A percentile compares a stretch with the other conserved stretches of the same genome.
These are phyloP conservation scores for Typhlichthys eigenmanni DNA, from an alignment of 2,797 vertebrate species.

Conservation along the genomic window DNA sequence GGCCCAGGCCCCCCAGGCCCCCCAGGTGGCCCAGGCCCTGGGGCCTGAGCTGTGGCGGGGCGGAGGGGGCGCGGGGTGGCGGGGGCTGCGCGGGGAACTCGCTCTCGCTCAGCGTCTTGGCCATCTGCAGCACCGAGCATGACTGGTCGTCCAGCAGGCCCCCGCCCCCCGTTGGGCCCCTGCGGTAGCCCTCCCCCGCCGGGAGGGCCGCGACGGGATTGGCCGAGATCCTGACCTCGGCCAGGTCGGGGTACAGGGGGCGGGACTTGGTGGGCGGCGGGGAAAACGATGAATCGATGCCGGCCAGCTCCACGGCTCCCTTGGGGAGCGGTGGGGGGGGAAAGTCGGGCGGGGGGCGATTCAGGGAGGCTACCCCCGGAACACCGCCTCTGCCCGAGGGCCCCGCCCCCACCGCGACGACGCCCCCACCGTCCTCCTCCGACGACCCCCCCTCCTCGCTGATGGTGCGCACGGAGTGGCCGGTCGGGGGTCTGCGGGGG, in stretches of 20 bases:
- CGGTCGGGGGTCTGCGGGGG: conserved; percentile 49
- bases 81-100: conserved; percentile 79
- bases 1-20: background rate
- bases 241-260: conserved; percentile 75
- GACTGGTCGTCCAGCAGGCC: conserved; percentile 87
- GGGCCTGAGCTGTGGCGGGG: conserved; percentile 55
- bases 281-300: conserved; percentile 54
- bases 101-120: conserved; percentile 92
- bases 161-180: conserved; percentile 33
- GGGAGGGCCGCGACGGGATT: conserved; percentile 32
- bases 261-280: conserved; percentile 61
- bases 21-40: conserved; percentile 26
- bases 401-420: conserved; percentile 13
- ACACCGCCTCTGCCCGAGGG: conserved; percentile 34
- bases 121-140: conserved; percentile 96
- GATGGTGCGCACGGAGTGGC: conserved; percentile 58
- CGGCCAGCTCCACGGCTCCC: conserved; percentile 75
- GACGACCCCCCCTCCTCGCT: conserved; percentile 84
- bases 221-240: conserved; percentile 73
- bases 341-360: conserved; percentile 91
- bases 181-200: conserved; percentile 64
- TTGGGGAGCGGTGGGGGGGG: conserved; percentile 92
- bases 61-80: conserved; percentile 60
- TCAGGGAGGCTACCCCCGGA: conserved; percentile 71
- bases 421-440: conserved; percentile 73